Percentiles rank a stretch among this genome's conserved stretches.
Conservation (phyloP, 1,140 invertebrate genomes). For the Drosophila ficusphila region DNA sequence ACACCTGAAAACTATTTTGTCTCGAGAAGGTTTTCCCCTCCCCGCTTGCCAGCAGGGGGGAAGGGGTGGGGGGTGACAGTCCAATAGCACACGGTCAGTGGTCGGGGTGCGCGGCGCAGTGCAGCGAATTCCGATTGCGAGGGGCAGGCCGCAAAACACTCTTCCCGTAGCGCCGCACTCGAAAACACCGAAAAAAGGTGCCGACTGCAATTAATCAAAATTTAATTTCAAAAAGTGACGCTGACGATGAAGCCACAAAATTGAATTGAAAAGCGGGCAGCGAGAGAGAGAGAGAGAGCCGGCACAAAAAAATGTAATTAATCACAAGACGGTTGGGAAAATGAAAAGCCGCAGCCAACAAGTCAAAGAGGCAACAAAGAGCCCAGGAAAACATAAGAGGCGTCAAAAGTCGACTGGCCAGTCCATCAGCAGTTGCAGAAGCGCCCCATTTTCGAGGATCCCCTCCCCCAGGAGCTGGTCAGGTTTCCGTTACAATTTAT, state of each 20-base stretch:
- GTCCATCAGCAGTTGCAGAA: slow-evolving; percentile 9
- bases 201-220: slow-evolving; percentile 81
- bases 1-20: slow-evolving; percentile 81
- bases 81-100: background rate
- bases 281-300: slow-evolving; percentile 56
- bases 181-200: slow-evolving; percentile 54
- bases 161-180: slow-evolving; percentile 72
- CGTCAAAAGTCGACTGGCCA: slow-evolving; percentile 40
- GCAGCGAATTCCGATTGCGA: slow-evolving; percentile 61
- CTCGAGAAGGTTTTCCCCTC: slow-evolving; percentile 35
- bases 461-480: slow-evolving; percentile 14
- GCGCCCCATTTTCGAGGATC: slow-evolving; percentile 20
- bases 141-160: slow-evolving; percentile 59
- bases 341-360: slow-evolving; percentile 25
- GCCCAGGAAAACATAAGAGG: slow-evolving; percentile 33
- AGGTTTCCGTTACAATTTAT: slow-evolving; percentile 49
- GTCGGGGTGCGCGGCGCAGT: slow-evolving; percentile 16
- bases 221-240: slow-evolving; percentile 76
- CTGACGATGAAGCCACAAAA: slow-evolving; percentile 53
- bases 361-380: slow-evolving; percentile 15
- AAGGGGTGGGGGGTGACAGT: slow-evolving; percentile 6
- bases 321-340: slow-evolving; percentile 63
- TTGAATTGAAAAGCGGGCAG: slow-evolving; percentile 72
- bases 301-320: slow-evolving; percentile 77
- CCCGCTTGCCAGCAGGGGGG: slow-evolving; percentile 42